A percentile compares a stretch with the other conserved stretches of the same genome.
phyloP scores from a whole-genome alignment of 1,140 invertebrate species.

The Metaphire vulgaris region DNA sequence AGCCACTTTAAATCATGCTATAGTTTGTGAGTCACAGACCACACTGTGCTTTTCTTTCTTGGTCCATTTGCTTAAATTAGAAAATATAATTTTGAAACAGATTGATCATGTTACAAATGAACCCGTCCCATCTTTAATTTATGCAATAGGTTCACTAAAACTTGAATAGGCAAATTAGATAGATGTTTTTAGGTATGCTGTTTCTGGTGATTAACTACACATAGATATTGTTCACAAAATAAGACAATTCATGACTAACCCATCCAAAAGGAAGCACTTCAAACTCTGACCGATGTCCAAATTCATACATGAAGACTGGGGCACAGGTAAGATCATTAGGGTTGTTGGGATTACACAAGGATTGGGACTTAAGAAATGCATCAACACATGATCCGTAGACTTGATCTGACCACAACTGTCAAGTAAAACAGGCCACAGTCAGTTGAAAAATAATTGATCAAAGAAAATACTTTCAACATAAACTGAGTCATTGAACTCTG shows the following conservation, averaged over 20 bases:
- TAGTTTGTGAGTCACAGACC: too few species aligned
- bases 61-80: too few species aligned
- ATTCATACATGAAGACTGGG: constrained; percentile 44
- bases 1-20: too few species aligned
- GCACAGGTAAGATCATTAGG: constrained; percentile 34
- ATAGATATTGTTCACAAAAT: neutral
- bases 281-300: constrained; percentile 46
- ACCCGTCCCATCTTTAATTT: too few species aligned
- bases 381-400: constrained; percentile 48
- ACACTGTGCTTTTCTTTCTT: too few species aligned
- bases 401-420: constrained; percentile 48
- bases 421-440: constrained; percentile 20
- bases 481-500: neutral
- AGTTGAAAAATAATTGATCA: neutral
- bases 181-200: too few species aligned
- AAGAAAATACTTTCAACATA: neutral
- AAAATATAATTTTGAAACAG: too few species aligned
- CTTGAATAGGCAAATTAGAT: too few species aligned
- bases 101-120: too few species aligned
- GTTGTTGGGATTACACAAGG: constrained; percentile 34
- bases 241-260: constrained; percentile 34
- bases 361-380: constrained; percentile 50
- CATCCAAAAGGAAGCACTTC: constrained; percentile 47
- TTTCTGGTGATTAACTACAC: too few species aligned
- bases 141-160: too few species aligned